These are phyloP conservation scores for Huso huso DNA, from an alignment of 2,797 vertebrate species.

Conservation along the genomic window DNA sequence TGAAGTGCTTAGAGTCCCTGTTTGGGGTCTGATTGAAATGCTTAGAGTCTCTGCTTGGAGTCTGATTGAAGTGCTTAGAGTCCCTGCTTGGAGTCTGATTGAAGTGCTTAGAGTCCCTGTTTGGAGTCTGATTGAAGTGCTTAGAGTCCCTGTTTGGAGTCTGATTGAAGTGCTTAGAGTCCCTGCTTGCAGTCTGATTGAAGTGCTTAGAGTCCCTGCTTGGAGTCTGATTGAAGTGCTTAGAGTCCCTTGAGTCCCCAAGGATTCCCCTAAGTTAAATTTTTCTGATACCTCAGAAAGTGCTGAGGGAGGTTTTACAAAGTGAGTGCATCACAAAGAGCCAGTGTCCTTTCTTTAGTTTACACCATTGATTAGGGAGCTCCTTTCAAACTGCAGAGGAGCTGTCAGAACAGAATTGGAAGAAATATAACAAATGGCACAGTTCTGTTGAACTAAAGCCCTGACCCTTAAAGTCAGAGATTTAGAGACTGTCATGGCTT, in stretches of 20 bases:
- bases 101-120: too few species aligned
- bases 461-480: slow-evolving; percentile 39
- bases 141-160: too few species aligned
- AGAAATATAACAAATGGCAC: slow-evolving; percentile 55
- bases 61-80: too few species aligned
- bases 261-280: not conserved
- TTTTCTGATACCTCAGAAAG: slow-evolving; percentile 4
- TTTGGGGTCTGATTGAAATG: too few species aligned
- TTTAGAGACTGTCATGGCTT: slow-evolving; percentile 43
- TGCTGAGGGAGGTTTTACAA: not conserved
- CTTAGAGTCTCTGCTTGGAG: too few species aligned
- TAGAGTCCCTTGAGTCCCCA: not conserved
- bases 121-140: too few species aligned
- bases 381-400: slow-evolving; percentile 16
- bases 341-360: not conserved
- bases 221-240: too few species aligned
- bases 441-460: slow-evolving; percentile 38
- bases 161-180: too few species aligned
- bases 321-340: slow-evolving; percentile 4
- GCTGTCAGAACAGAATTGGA: slow-evolving; percentile 40
- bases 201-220: too few species aligned
- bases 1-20: too few species aligned
- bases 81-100: too few species aligned
- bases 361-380: slow-evolving; percentile 9
- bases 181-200: too few species aligned